These are phyloP conservation scores for Porites cylindrica DNA, from an alignment of 92 coral and sea anemone species.

Conservation along the genomic window DNA sequence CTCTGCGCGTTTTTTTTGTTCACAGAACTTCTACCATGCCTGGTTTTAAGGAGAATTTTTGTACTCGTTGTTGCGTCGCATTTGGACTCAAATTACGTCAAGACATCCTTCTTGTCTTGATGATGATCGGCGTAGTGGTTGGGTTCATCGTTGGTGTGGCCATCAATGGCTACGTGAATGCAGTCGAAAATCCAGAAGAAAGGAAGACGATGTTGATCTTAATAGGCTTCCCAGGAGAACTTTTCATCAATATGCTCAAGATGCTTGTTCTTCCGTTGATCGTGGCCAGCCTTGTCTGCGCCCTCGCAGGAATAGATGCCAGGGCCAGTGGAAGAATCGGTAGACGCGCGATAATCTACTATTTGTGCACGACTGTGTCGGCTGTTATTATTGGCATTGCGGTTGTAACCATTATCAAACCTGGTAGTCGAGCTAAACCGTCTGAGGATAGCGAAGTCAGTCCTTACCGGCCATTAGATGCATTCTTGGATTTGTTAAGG, in stretches of 20 bases:
- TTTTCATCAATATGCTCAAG: conserved; percentile 72
- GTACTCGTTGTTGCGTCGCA: conserved; percentile 35
- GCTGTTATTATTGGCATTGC: conserved; percentile 71
- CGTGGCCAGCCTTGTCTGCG: conserved; percentile 67
- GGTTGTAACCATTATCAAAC: conserved; percentile 59
- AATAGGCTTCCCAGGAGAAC: conserved; percentile 75
- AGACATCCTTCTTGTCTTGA: conserved; percentile 74
- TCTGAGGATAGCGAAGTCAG: conserved; percentile 11
- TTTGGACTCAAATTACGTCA: conserved; percentile 58
- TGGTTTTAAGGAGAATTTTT: neutral
- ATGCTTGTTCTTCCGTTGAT: conserved; percentile 73
- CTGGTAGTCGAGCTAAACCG: conserved; percentile 47
- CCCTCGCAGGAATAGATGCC: conserved; percentile 65
- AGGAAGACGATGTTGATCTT: conserved; percentile 55
- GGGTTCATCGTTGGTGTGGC: conserved; percentile 79
- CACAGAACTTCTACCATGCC: conserved; percentile 6
- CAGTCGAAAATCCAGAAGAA: conserved; percentile 50
- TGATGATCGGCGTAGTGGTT: conserved; percentile 68
- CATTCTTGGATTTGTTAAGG: conserved; percentile 92
- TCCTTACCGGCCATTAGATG: conserved; percentile 84
- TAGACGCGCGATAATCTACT: conserved; percentile 68
- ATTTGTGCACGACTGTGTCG: conserved; percentile 54
- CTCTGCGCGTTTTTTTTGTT: no score
- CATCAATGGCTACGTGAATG: conserved; percentile 72
- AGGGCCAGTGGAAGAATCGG: conserved; percentile 68